Percentiles rank a stretch among this genome's conserved stretches.
phyloP scores from a whole-genome alignment of 2,113 vertebrate genomes.

The Ammodytes marinus region DNA sequence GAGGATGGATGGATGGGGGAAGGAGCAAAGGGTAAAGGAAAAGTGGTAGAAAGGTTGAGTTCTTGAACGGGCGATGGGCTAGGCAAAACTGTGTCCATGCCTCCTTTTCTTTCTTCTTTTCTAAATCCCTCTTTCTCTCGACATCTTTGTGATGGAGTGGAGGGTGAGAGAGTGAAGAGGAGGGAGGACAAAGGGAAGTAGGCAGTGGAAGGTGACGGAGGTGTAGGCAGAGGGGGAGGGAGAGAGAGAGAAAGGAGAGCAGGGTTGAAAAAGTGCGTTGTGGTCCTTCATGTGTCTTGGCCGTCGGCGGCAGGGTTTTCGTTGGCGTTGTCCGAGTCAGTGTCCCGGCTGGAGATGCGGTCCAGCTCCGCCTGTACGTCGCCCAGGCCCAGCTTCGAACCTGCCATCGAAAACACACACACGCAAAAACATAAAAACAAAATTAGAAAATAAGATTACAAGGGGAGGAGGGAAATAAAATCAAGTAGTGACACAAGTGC shows the following conservation, averaged over 20 bases:
- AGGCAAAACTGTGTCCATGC: slow-evolving; percentile 16
- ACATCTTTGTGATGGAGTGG: slow-evolving; percentile 55
- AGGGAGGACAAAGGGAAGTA: slow-evolving; percentile 80
- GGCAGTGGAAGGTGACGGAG: slow-evolving; percentile 80
- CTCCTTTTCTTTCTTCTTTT: slow-evolving; percentile 11
- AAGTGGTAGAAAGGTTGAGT: slow-evolving; percentile 31
- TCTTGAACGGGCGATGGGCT: slow-evolving; percentile 34
- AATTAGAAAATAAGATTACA: too few species aligned
- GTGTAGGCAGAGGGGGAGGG: slow-evolving; percentile 60
- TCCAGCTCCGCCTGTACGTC: slow-evolving; percentile 98
- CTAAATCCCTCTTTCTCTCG: slow-evolving; percentile 25
- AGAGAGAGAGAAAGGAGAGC: slow-evolving; percentile 83
- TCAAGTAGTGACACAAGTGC: slow-evolving; percentile 1
- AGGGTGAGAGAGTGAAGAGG: slow-evolving; percentile 66
- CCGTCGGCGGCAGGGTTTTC: slow-evolving; percentile 92
- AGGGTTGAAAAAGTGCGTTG: slow-evolving; percentile 35
- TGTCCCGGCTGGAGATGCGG: slow-evolving; percentile 95
- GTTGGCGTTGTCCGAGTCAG: slow-evolving; percentile 86
- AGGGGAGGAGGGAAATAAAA: neutral
- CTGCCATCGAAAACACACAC: slow-evolving; percentile 72
- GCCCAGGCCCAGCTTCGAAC: slow-evolving; percentile 95
- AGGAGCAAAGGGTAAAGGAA: slow-evolving; percentile 35
- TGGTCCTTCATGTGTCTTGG: slow-evolving; percentile 92
- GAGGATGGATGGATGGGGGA: neutral
- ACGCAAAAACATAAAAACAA: too few species aligned